Conservation (phyloP, 2,888 invertebrate species). For the Conomelus anceps region DNA sequence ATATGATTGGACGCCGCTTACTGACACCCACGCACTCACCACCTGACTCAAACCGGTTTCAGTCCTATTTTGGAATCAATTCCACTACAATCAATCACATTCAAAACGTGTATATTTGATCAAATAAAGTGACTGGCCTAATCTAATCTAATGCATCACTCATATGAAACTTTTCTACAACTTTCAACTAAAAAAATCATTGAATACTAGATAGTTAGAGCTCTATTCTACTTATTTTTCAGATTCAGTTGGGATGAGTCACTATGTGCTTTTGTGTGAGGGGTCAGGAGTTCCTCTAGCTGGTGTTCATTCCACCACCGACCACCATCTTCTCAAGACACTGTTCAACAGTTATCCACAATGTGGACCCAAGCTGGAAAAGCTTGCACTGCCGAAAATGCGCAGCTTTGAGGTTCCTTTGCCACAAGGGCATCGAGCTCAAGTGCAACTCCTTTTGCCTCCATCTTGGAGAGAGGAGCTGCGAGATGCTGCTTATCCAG, state of each 20-base stretch:
- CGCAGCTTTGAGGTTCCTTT: conserved; percentile 78
- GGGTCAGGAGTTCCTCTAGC: conserved; percentile 88
- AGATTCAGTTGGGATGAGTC: conserved; percentile 31
- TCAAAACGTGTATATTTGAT: too few species aligned
- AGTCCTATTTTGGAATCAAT: too few species aligned
- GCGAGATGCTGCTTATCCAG: conserved; percentile 79
- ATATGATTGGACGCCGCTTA: too few species aligned
- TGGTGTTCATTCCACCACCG: conserved; percentile 65
- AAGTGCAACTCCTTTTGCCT: conserved; percentile 80
- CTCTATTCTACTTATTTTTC: too few species aligned
- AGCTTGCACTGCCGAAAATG: conserved; percentile 75
- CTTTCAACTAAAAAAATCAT: too few species aligned
- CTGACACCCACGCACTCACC: too few species aligned
- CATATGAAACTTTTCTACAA: too few species aligned
- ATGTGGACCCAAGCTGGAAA: conserved; percentile 48
- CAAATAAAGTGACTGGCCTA: too few species aligned
- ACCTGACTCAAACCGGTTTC: too few species aligned
- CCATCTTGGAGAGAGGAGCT: conserved; percentile 82
- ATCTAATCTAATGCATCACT: too few species aligned
- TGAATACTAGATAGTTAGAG: too few species aligned
- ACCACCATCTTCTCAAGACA: conserved; percentile 68
- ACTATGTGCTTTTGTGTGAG: conserved; percentile 79
- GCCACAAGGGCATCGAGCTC: conserved; percentile 77
- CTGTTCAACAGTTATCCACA: conserved; percentile 60
- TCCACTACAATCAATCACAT: too few species aligned